Percentiles rank a stretch among this genome's conserved stretches.
Evolutionary conservation across 23 tunicate genomes (phyloP).

Genomic region (Styela clava): DNA sequence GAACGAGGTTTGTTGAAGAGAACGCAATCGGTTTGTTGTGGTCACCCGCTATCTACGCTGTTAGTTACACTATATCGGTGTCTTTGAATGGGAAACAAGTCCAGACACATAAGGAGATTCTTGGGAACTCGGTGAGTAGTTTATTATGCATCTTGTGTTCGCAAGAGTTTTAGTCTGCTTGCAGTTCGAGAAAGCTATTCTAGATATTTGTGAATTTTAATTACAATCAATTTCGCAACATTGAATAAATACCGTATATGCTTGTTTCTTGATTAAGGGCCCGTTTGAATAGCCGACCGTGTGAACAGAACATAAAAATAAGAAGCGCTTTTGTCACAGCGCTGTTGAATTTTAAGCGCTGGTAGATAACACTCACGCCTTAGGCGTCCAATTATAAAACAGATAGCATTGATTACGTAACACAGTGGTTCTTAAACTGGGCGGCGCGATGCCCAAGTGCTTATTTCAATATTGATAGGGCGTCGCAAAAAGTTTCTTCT

Average conservation of each 20-base stretch:
- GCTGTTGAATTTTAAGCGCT: no score
- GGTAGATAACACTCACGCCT: no score
- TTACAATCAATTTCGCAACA: neutral
- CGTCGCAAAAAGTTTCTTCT: no score
- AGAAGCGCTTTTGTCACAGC: no score
- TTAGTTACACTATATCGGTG: conserved; percentile 52
- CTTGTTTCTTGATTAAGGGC: no score
- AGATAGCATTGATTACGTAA: no score
- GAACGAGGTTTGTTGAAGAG: conserved; percentile 16
- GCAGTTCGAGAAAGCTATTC: neutral
- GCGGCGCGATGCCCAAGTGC: no score
- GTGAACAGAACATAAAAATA: no score
- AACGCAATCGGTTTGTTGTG: conserved; percentile 39
- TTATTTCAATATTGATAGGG: no score
- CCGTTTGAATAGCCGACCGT: no score
- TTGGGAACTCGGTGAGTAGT: conserved; percentile 27
- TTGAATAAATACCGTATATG: neutral
- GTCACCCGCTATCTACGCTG: conserved; percentile 61
- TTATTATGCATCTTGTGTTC: neutral
- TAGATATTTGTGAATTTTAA: neutral
- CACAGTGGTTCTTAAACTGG: no score
- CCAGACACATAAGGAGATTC: neutral
- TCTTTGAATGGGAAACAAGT: neutral
- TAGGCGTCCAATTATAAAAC: no score
- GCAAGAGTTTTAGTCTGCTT: neutral